Percentiles rank a stretch among this genome's conserved stretches.
Conservation (phyloP, 35 echinoderm and acorn worm genomes). For the Hemicentrotus pulcherrimus region DNA sequence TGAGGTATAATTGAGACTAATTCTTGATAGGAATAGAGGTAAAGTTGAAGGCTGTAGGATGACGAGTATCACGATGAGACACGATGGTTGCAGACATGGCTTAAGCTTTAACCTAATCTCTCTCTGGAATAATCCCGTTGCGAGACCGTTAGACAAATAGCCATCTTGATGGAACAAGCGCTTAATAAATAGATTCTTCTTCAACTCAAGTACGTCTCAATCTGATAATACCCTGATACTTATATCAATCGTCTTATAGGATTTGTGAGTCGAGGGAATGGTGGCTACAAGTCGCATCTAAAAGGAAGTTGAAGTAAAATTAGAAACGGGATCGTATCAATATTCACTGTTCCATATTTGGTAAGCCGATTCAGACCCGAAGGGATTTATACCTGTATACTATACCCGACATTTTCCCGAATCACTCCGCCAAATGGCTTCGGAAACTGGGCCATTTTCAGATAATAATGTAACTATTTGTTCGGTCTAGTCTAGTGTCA, state of each 20-base stretch:
- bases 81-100: not conserved
- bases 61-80: not conserved
- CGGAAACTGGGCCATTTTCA: too few species aligned
- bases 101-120: not conserved
- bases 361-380: not conserved
- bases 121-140: not conserved
- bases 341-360: not conserved
- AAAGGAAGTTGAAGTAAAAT: not conserved
- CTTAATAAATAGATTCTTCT: constrained; percentile 1
- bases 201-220: not conserved
- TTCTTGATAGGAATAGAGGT: too few species aligned
- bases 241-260: not conserved
- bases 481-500: too few species aligned
- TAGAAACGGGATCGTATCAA: not conserved
- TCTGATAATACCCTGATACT: not conserved
- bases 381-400: too few species aligned
- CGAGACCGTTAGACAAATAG: not conserved
- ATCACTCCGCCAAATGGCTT: too few species aligned
- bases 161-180: not conserved
- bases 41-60: too few species aligned
- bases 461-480: too few species aligned
- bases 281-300: not conserved
- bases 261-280: not conserved
- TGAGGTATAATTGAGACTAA: too few species aligned
- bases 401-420: not conserved